These are phyloP conservation scores for Tethea ocularis DNA, from an alignment of 2,888 invertebrate genomes.

Conservation along the genomic window DNA sequence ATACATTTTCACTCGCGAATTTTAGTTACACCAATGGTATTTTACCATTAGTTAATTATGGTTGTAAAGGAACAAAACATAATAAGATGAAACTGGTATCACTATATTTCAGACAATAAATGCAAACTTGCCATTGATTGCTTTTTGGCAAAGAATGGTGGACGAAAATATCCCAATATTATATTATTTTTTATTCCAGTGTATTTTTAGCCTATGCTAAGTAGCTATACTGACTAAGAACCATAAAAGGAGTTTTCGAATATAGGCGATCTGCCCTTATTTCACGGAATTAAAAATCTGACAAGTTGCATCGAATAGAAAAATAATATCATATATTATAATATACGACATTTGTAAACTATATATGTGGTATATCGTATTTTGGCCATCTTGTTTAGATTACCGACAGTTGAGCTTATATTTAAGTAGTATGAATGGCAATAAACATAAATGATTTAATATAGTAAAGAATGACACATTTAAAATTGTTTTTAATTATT, in stretches of 20 bases:
- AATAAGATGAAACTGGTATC: neutral
- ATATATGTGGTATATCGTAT: too few species aligned
- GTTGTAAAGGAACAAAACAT: slow-evolving; percentile 21
- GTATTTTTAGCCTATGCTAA: too few species aligned
- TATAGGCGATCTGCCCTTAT: too few species aligned
- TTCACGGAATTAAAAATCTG: too few species aligned
- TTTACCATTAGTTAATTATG: slow-evolving; percentile 11
- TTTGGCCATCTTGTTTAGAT: neutral
- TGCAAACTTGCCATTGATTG: neutral
- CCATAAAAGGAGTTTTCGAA: too few species aligned
- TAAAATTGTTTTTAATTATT: neutral
- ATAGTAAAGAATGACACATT: neutral
- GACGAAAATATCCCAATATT: neutral
- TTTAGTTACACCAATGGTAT: neutral
- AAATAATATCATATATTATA: too few species aligned
- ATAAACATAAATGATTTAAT: neutral
- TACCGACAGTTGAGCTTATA: neutral
- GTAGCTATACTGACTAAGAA: too few species aligned
- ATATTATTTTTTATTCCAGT: neutral
- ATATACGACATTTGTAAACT: too few species aligned
- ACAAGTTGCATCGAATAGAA: too few species aligned
- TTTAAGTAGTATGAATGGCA: slow-evolving; percentile 1
- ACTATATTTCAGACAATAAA: neutral
- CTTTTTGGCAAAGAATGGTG: neutral
- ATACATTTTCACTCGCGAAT: neutral